These are phyloP conservation scores for Apamea epomidion DNA, from an alignment of 2,888 invertebrate genomes.

Conservation along the genomic window DNA sequence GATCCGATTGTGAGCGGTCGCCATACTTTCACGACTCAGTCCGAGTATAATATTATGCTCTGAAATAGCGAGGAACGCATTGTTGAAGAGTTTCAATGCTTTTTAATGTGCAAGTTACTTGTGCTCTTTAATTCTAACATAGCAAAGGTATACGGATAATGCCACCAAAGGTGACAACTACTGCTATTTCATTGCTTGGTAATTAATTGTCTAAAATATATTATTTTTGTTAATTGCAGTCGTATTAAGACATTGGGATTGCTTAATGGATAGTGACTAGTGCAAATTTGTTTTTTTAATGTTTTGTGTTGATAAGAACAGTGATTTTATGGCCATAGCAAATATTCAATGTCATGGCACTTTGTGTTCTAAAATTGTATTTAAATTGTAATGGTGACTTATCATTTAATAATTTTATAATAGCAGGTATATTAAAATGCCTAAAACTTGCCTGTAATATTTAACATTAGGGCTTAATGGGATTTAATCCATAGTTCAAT, in stretches of 20 bases:
- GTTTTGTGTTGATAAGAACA: constrained; percentile 75
- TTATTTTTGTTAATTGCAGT: constrained; percentile 71
- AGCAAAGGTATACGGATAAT: constrained; percentile 86
- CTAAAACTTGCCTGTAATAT: constrained; percentile 86
- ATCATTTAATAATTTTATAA: constrained; percentile 66
- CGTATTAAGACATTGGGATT: constrained; percentile 70
- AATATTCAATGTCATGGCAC: constrained; percentile 84
- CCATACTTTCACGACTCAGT: constrained; percentile 39
- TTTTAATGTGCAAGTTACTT: constrained; percentile 75
- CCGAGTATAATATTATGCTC: constrained; percentile 58
- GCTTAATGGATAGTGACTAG: constrained; percentile 73
- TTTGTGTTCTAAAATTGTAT: constrained; percentile 68
- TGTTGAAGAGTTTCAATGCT: constrained; percentile 72
- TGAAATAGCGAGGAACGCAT: constrained; percentile 67
- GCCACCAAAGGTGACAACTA: constrained; percentile 84
- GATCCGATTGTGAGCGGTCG: constrained; percentile 40
- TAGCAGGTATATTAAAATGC: constrained; percentile 78
- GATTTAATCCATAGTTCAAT: constrained; percentile 82
- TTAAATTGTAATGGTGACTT: constrained; percentile 62
- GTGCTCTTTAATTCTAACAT: constrained; percentile 82
- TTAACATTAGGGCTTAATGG: constrained; percentile 80
- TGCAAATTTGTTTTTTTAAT: constrained; percentile 75
- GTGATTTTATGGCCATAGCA: constrained; percentile 71
- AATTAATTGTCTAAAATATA: constrained; percentile 64
- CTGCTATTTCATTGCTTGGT: constrained; percentile 77